Evolutionary conservation across 1,140 invertebrate species (phyloP), one percentile per base, ranked within the genome.

Genomic region (Papilio xuthus): DNA sequence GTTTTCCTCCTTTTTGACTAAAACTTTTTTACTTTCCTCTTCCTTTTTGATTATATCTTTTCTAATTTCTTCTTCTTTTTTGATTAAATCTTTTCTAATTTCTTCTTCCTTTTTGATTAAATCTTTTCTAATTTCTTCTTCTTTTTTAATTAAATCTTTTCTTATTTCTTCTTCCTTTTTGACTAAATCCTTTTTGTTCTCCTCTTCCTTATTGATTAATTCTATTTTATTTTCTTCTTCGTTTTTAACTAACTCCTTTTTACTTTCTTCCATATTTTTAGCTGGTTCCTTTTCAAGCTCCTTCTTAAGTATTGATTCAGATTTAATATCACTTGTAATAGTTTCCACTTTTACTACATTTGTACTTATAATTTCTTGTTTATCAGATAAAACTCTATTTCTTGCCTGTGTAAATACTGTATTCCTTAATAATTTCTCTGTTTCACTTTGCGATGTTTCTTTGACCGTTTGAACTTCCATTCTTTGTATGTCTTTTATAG

Each of bases 321-420:
- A 20, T 72, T 78, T 74, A n/a, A 9, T 28, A 13, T 78, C 78
- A 10, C 20, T 26, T 53, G 28, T 73, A 50, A 80, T 69, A 20
- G 23, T 70, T 74, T 77, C 76, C 67, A 56, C 50, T 75, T 56
- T 56, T 28, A 75, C 37, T 20, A n/a, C 15, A 42, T 81, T 81
- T 47, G 70, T 71, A 73, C 20, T 81, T 12, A 78, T 47, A 13
- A 60, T 77, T 20, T 78, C 56, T 44, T 84, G 76, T 80, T 87
- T 92, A 44, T 89, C 89, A 44, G 83, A 85, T 26, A 89, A 71
- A 26, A 89, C 69, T 82, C 90, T 86, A 10, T 89, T 89, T 77
- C 89, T 86, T 0, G 92, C 92, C 89, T 93, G 92, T 9, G 89
- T 87, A 63, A 82, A 93, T n/a, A 93, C 89, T 18, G 92, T 93